phyloP scores from a whole-genome alignment of 2,888 invertebrate species.

The Drosophila bunnanda region DNA sequence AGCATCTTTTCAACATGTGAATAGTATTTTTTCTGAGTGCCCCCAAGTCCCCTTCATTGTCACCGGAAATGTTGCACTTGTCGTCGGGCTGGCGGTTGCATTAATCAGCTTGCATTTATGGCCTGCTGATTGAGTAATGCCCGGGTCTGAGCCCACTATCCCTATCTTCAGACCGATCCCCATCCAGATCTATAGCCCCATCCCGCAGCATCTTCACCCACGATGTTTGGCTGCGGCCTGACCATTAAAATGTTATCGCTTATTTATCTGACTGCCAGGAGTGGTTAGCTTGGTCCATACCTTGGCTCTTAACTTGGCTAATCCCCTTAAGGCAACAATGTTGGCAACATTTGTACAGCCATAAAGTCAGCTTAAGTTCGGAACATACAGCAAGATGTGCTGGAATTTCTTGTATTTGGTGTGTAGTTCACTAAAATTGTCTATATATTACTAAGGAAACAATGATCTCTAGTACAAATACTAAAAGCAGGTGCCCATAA shows the following conservation, averaged over 20 bases:
- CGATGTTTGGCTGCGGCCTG: slow-evolving; percentile 33
- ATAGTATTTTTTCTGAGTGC: not conserved
- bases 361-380: not conserved
- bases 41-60: slow-evolving; percentile 30
- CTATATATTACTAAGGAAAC: not conserved
- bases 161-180: not conserved
- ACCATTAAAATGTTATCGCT: slow-evolving; percentile 75
- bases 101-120: slow-evolving; percentile 66
- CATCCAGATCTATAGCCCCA: not conserved
- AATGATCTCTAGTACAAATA: too few species aligned
- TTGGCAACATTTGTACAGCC: slow-evolving; percentile 45
- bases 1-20: not conserved
- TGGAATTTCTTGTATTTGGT: too few species aligned
- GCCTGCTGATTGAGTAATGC: slow-evolving; percentile 72
- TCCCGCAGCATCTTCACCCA: slow-evolving; percentile 12
- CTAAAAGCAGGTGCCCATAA: not conserved
- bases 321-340: slow-evolving; percentile 55
- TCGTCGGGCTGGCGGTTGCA: slow-evolving; percentile 52
- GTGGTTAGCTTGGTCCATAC: slow-evolving; percentile 7
- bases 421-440: not conserved
- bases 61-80: slow-evolving; percentile 70
- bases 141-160: not conserved
- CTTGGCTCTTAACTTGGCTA: slow-evolving; percentile 23
- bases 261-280: slow-evolving; percentile 58
- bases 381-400: not conserved